Evolutionary conservation across 2,113 vertebrate species (phyloP), one percentile per base, ranked within the genome.

Genomic region (Chaetops frenatus): DNA sequence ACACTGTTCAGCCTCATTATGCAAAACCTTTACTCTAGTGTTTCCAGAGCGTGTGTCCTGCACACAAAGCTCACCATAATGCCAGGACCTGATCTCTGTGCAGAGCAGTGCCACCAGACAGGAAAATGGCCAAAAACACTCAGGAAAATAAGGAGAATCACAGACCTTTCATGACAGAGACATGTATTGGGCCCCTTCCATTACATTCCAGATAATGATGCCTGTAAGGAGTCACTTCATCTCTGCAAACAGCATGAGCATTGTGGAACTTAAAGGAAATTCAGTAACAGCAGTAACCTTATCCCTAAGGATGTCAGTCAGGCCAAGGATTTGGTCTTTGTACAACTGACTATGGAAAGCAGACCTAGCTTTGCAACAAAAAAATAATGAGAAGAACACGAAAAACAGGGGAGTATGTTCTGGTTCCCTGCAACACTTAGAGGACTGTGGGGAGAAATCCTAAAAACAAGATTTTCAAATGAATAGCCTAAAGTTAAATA

Each of bases 291-390:
- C 71, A 77, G 38, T 28, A 77, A 38, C 38, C 81, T 92, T 70
- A 56, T 53, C 71, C 70, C 73, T 69, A 57, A 81, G 80, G 48
- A 84, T 53, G 19, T 58, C 54, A 88, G 44, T 40, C 69, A 91
- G 91, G 72, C 33, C 77, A 67, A 89, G 57, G 73, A 65, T 72
- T 78, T 74, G 36, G 81, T 86, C 22, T 78, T 69, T 60, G 36
- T 61, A 67, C n/a, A 87, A 73, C 8, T 64, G 40, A 38, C 20
- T 56, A 61, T 10, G 42, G 73, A 85, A 87, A 78, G 36, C 31
- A 86, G 27, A 64, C 40, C 45, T 44, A 86, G 36, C 28, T 51
- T 35, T 27, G 53, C 29, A 86, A 78, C 18, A 78, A 53, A 81
- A 62, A 45, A 47, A 56, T 14, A 53, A 51, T 4, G 4, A 74